These are phyloP conservation scores for Parambassis ranga DNA, from an alignment of 2,797 vertebrate genomes.

Conservation along the genomic window DNA sequence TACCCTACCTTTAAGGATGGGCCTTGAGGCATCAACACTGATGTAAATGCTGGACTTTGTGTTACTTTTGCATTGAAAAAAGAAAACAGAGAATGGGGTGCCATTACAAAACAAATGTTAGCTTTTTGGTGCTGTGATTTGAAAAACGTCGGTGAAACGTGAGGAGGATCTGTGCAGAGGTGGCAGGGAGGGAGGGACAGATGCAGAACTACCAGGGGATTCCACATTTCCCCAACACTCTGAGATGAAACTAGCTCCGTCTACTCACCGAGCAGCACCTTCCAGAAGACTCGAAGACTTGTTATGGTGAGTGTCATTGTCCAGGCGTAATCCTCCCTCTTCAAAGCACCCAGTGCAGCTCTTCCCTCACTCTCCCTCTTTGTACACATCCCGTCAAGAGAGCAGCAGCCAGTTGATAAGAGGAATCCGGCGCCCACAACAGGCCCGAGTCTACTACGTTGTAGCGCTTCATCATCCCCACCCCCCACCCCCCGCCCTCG, in stretches of 20 bases:
- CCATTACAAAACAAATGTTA: neutral
- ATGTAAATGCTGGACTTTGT: no score
- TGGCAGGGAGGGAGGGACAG: slow-evolving; percentile 21
- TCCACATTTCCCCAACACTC: slow-evolving; percentile 34
- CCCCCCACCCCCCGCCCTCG: slow-evolving; percentile 70
- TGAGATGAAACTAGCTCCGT: slow-evolving; percentile 1
- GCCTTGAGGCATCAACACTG: no score
- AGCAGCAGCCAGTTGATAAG: slow-evolving; percentile 89
- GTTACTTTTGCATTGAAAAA: neutral
- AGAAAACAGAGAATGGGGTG: neutral
- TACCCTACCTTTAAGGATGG: no score
- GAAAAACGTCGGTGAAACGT: neutral
- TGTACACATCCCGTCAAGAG: slow-evolving; percentile 88
- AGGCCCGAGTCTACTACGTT: slow-evolving; percentile 83
- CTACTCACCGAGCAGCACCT: slow-evolving; percentile 86
- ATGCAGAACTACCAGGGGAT: slow-evolving; percentile 23
- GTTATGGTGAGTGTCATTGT: slow-evolving; percentile 91
- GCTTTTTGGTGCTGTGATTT: neutral
- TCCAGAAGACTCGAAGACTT: slow-evolving; percentile 86
- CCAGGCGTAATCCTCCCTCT: slow-evolving; percentile 85
- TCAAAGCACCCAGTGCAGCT: slow-evolving; percentile 86
- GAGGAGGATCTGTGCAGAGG: slow-evolving; percentile 6
- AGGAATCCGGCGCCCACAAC: slow-evolving; percentile 84
- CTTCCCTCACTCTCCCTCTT: slow-evolving; percentile 83
- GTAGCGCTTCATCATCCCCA: slow-evolving; percentile 79